Percentiles rank a stretch among this genome's conserved stretches.
phyloP scores from a whole-genome alignment of 2,888 invertebrate species.

The Trypoxylon attenuatum region DNA sequence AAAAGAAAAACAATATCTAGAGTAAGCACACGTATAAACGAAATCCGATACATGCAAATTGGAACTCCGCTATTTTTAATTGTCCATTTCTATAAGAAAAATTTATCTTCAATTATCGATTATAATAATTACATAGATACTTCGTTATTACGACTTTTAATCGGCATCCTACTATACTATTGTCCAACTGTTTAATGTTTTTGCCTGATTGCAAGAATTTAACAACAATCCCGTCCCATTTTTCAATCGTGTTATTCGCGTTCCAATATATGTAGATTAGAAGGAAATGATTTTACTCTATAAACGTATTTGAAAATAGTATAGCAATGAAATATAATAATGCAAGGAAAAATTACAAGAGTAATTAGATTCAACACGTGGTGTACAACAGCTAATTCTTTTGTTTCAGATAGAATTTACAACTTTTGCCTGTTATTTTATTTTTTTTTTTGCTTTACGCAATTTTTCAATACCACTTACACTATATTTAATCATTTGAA shows the following conservation, averaged over 20 bases:
- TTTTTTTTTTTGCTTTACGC: slow-evolving; percentile 16
- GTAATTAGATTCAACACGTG: slow-evolving; percentile 9
- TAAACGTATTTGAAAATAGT: too few species aligned
- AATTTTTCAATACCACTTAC: slow-evolving; percentile 24
- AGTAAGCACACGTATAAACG: too few species aligned
- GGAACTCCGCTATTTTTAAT: neutral
- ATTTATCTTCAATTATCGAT: neutral
- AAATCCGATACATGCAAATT: too few species aligned
- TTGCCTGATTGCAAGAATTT: too few species aligned
- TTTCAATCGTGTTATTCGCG: too few species aligned
- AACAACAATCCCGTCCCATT: too few species aligned
- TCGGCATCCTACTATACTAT: neutral
- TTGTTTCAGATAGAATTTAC: slow-evolving; percentile 12
- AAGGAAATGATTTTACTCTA: too few species aligned
- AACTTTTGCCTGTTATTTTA: slow-evolving; percentile 14
- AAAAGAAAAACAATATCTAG: too few species aligned
- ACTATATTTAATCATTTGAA: slow-evolving; percentile 22
- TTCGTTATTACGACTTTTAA: neutral
- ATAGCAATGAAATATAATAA: slow-evolving; percentile 17
- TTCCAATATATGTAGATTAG: too few species aligned
- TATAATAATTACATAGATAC: neutral
- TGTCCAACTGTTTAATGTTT: neutral
- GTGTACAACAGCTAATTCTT: slow-evolving; percentile 22
- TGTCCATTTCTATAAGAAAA: neutral
- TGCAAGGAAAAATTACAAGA: slow-evolving; percentile 24